Percentiles rank a stretch among this genome's conserved stretches.
Evolutionary conservation across 1,140 invertebrate species (phyloP).

Genomic region (Eufriesea mexicana): DNA sequence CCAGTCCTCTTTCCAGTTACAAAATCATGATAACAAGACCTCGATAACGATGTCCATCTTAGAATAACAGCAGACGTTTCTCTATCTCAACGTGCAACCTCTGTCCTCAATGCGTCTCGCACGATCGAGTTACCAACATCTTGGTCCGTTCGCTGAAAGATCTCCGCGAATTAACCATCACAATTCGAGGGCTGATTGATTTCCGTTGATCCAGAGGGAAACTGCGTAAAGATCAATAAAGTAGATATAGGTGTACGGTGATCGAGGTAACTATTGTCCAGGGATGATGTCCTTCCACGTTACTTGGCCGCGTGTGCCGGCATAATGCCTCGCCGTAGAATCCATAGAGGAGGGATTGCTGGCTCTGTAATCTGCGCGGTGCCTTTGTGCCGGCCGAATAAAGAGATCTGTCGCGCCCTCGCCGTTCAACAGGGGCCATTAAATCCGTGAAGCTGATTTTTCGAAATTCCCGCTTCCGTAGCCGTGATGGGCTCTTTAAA

Average conservation of each 20-base stretch:
- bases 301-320: slow-evolving; percentile 69
- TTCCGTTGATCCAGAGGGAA: neutral
- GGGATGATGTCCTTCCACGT: slow-evolving; percentile 77
- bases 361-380: slow-evolving; percentile 79
- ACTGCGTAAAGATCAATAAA: slow-evolving; percentile 15
- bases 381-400: slow-evolving; percentile 78
- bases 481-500: slow-evolving; percentile 31
- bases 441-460: slow-evolving; percentile 72
- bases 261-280: slow-evolving; percentile 76
- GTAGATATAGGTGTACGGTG: slow-evolving; percentile 42
- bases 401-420: slow-evolving; percentile 77
- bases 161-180: neutral
- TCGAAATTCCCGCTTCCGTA: slow-evolving; percentile 47
- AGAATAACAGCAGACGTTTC: no score
- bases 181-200: neutral
- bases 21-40: no score
- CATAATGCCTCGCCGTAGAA: slow-evolving; percentile 75
- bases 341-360: slow-evolving; percentile 77
- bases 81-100: no score
- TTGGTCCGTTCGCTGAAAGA: no score
- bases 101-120: no score
- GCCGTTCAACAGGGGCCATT: slow-evolving; percentile 69
- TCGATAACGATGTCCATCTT: no score
- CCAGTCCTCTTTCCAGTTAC: no score
- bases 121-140: no score